These are phyloP conservation scores for Conger conger DNA, from an alignment of 2,113 vertebrate genomes.

Conservation along the genomic window DNA sequence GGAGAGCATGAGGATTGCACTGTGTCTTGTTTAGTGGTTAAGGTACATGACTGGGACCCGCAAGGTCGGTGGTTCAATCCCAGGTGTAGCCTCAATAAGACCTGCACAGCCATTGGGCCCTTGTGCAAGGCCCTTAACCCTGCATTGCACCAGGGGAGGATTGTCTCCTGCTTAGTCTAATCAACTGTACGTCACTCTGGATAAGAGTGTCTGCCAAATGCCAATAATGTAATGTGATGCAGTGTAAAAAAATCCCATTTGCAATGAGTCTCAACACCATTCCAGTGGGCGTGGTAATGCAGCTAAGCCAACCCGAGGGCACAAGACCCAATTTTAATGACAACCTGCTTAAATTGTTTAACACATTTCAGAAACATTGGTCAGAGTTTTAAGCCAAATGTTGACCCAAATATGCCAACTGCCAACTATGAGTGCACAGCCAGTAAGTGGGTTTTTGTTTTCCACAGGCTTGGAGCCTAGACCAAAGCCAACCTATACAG, in stretches of 20 bases:
- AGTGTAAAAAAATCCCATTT: background rate
- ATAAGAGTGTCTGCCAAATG: no score
- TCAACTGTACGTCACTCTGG: no score
- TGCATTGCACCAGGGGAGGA: no score
- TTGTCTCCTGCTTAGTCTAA: no score
- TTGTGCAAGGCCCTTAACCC: no score
- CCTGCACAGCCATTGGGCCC: no score
- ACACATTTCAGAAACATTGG: background rate
- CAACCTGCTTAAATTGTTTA: background rate
- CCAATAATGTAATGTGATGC: background rate
- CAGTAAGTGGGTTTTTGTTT: background rate
- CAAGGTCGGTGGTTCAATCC: no score
- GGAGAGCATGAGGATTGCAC: no score
- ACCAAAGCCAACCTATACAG: constrained; percentile 19
- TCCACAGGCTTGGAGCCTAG: constrained; percentile 1
- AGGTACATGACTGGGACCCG: no score
- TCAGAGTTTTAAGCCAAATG: background rate
- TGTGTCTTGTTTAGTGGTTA: background rate
- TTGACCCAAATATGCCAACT: background rate
- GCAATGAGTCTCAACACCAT: background rate
- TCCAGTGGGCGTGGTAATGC: background rate
- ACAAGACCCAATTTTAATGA: background rate
- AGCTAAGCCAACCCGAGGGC: background rate
- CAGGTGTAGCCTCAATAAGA: no score
- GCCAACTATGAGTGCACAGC: background rate